Evolutionary conservation across 1,140 invertebrate genomes (phyloP).

Genomic region (Oppia nitens): DNA sequence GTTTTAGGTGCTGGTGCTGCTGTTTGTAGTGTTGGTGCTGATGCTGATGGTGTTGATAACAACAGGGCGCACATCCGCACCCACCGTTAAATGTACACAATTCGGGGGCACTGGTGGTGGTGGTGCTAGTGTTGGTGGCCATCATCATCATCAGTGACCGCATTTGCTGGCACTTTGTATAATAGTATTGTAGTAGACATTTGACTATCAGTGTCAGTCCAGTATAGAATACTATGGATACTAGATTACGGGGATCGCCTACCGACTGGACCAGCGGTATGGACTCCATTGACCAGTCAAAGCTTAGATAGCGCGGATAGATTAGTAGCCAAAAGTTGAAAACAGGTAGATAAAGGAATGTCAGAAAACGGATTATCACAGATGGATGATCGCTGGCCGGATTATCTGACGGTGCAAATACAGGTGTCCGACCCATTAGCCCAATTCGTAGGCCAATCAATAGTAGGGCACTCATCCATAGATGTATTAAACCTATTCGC

Average conservation of each 20-base stretch:
- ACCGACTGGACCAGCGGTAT: slow-evolving; percentile 56
- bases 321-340: slow-evolving; percentile 67
- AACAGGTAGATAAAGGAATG: slow-evolving; percentile 69
- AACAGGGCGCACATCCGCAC: background rate
- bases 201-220: slow-evolving; percentile 15
- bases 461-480: slow-evolving; percentile 32
- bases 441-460: slow-evolving; percentile 25
- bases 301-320: slow-evolving; percentile 62
- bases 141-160: background rate
- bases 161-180: background rate
- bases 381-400: slow-evolving; percentile 29
- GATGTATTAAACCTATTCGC: slow-evolving; percentile 38
- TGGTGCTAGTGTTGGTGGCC: background rate
- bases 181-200: slow-evolving; percentile 1
- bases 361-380: slow-evolving; percentile 37
- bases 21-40: slow-evolving; percentile 7
- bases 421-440: slow-evolving; percentile 25
- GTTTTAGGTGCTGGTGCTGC: background rate
- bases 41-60: slow-evolving; percentile 2
- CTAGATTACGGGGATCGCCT: slow-evolving; percentile 53
- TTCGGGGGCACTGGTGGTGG: background rate
- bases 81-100: too few relatives aligned
- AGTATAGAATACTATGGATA: slow-evolving; percentile 49
- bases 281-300: slow-evolving; percentile 91
- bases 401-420: slow-evolving; percentile 30